phyloP scores from a whole-genome alignment of 2,797 vertebrate species.

The Microcaecilia unicolor region DNA sequence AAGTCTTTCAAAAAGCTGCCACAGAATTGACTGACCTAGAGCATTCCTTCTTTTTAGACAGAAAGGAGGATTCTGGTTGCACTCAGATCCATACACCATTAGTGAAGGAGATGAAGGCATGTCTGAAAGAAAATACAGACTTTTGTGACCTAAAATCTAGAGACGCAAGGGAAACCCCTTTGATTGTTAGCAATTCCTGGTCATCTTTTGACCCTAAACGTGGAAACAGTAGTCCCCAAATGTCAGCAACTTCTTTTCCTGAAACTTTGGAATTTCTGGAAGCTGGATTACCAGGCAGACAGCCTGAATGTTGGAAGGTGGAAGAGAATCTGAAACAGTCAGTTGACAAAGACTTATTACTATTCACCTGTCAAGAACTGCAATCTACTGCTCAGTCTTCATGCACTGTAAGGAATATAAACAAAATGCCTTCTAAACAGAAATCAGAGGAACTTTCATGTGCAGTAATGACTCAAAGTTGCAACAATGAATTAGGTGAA shows the following conservation, averaged over 20 bases:
- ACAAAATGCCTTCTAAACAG: constrained; percentile 20
- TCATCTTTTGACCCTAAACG: constrained; percentile 57
- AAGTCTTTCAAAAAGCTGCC: neutral
- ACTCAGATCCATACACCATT: constrained; percentile 7
- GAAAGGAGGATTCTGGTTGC: constrained; percentile 2
- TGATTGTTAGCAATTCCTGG: constrained; percentile 57
- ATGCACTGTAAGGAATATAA: neutral
- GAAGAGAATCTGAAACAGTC: constrained; percentile 34
- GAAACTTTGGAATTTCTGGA: constrained; percentile 28
- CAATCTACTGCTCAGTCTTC: constrained; percentile 9
- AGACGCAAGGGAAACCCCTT: constrained; percentile 46
- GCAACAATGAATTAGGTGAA: neutral
- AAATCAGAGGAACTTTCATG: constrained; percentile 26
- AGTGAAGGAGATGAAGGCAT: constrained; percentile 24
- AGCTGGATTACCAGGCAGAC: constrained; percentile 3
- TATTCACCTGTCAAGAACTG: constrained; percentile 17
- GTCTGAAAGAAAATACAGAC: constrained; percentile 19
- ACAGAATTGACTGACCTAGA: constrained; percentile 11
- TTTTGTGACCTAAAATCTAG: constrained; percentile 30
- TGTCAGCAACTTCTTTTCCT: constrained; percentile 30
- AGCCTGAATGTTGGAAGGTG: constrained; percentile 22
- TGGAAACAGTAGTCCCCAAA: constrained; percentile 35
- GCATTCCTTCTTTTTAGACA: constrained; percentile 48
- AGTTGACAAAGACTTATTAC: constrained; percentile 28
- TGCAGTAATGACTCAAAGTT: constrained; percentile 27